A percentile compares a stretch with the other conserved stretches of the same genome.
These are phyloP conservation scores for Paralichthys olivaceus DNA, from an alignment of 2,113 vertebrate genomes.

Conservation along the genomic window DNA sequence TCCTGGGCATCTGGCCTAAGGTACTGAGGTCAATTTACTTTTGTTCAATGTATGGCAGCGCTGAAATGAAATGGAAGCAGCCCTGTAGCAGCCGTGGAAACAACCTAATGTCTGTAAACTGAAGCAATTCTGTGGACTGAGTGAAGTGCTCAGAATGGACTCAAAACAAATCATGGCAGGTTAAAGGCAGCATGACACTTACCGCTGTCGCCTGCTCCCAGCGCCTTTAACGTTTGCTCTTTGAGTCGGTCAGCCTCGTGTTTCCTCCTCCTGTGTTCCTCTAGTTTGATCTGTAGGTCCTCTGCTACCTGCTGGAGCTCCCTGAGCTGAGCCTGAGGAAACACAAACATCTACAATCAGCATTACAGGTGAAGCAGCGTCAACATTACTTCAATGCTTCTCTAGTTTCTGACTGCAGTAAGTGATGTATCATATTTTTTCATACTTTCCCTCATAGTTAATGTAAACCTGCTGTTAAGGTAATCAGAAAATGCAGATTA, in stretches of 20 bases:
- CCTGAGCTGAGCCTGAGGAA: slow-evolving; percentile 72
- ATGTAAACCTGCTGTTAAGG: too few relatives aligned
- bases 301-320: slow-evolving; percentile 76
- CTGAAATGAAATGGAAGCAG: slow-evolving; percentile 53
- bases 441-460: too few relatives aligned
- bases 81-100: slow-evolving; percentile 21
- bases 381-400: neutral
- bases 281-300: slow-evolving; percentile 75
- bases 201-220: slow-evolving; percentile 49
- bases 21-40: slow-evolving; percentile 47
- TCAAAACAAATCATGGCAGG: slow-evolving; percentile 36
- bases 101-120: slow-evolving; percentile 32
- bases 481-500: too few relatives aligned
- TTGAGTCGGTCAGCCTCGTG: slow-evolving; percentile 64
- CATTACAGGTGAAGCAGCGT: neutral
- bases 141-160: slow-evolving; percentile 36
- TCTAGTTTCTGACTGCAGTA: too few relatives aligned
- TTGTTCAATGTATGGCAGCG: slow-evolving; percentile 5
- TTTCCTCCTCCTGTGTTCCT: slow-evolving; percentile 71
- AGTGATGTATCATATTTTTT: too few relatives aligned
- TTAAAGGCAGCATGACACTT: slow-evolving; percentile 36
- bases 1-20: slow-evolving; percentile 35
- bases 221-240: slow-evolving; percentile 60
- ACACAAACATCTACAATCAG: neutral
- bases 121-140: slow-evolving; percentile 15